Evolutionary conservation across 2,113 vertebrate species (phyloP).

Genomic region (Onychostruthus taczanowskii): DNA sequence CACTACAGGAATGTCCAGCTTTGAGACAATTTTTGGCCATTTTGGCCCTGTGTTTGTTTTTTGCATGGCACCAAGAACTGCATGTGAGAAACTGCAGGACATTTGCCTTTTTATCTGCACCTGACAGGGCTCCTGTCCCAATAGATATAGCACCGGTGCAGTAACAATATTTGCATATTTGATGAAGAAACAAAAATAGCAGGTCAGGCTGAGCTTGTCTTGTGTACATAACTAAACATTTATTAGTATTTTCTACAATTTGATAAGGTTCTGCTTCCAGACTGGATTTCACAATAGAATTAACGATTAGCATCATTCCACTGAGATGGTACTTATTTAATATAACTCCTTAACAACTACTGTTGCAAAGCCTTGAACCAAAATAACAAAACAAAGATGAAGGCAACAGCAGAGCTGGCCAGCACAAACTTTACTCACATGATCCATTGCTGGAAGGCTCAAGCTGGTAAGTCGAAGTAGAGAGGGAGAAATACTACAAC

Average conservation of each 20-base stretch:
- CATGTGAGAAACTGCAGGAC: neutral
- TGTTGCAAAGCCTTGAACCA: neutral
- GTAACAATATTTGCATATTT: neutral
- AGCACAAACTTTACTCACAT: conserved; percentile 34
- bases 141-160: neutral
- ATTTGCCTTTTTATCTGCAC: neutral
- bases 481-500: neutral
- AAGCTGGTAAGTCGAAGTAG: neutral
- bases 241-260: neutral
- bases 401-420: neutral
- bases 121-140: neutral
- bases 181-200: neutral
- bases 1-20: neutral
- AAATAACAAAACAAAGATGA: neutral
- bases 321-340: neutral
- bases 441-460: conserved; percentile 32
- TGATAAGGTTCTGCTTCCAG: neutral
- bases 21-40: neutral
- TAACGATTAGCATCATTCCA: neutral
- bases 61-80: neutral
- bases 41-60: neutral
- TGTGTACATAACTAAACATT: neutral
- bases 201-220: neutral
- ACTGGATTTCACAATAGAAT: neutral
- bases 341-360: neutral